Evolutionary conservation across 1,140 invertebrate genomes (phyloP), one percentile per base, ranked within the genome.

Genomic region (Cydia splendana): DNA sequence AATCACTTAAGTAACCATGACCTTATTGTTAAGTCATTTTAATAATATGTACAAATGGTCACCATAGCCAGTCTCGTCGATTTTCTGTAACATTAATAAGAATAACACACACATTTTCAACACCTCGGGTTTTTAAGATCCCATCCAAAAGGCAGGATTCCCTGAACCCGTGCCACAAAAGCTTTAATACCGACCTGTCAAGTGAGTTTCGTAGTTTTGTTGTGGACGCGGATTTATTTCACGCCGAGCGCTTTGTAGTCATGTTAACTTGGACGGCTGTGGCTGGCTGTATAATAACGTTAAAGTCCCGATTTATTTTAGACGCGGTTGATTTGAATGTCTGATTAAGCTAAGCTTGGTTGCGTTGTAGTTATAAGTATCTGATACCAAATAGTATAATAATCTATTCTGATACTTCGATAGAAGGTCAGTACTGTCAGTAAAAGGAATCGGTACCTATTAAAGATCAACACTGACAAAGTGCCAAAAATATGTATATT

Each of bases 141-240:
- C 79, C 62, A 53, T 74, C 75, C 75, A 20, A 65, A 51, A 81
- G 81, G 75, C 76, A 45, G 77, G 76, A 82, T 86, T 84, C 83
- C 78, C 65, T 81, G 82, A 86, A 86, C 78, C 69, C 79, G 75
- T 78, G 57, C 74, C 79, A 74, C 75, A 57, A 38, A 71, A 76
- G 76, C 79, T 77, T 77, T 84, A 81, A 82, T 81, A 82, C 82
- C 76, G 67, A 65, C 74, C 82, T 81, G 82, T 84, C 82, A 83
- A 77, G 45, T 78, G 53, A 77, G 28, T 81, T 85, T 71, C 9
- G 67, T 69, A 69, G 65, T 71, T 82, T 83, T 82, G 80, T 80
- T 73, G 45, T 48, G 73, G 51, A 51, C 71, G 78, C 77, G 67
- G 79, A 81, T 80, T 80, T 78, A 81, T 79, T 83, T 85, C 80